phyloP scores from a whole-genome alignment of 2,113 vertebrate species.

The Suricata suricatta region DNA sequence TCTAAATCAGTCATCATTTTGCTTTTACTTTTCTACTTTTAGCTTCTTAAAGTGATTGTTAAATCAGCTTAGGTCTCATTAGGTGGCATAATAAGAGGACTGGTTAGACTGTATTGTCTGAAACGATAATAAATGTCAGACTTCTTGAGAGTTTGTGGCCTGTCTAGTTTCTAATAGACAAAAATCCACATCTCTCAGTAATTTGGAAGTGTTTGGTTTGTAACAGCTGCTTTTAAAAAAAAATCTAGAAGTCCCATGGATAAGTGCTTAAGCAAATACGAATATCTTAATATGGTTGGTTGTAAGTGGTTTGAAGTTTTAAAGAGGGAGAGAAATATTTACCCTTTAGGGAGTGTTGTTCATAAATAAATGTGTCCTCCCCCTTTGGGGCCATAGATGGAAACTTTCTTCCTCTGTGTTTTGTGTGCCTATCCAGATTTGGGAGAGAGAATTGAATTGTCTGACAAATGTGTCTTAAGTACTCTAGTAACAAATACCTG shows the following conservation, averaged over 20 bases:
- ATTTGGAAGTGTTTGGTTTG: conserved; percentile 81
- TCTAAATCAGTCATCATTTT: conserved; percentile 84
- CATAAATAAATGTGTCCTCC: conserved; percentile 75
- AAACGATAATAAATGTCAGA: conserved; percentile 86
- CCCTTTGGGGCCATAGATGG: conserved; percentile 81
- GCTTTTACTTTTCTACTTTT: conserved; percentile 87
- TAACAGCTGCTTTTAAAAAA: conserved; percentile 73
- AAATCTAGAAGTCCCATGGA: conserved; percentile 77
- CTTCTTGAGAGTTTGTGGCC: conserved; percentile 85
- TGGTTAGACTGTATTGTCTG: conserved; percentile 83
- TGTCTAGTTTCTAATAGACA: conserved; percentile 82
- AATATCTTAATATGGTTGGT: conserved; percentile 82
- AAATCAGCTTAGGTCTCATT: conserved; percentile 81
- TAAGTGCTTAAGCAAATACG: conserved; percentile 82
- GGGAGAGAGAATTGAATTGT: conserved; percentile 79
- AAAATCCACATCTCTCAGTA: conserved; percentile 82
- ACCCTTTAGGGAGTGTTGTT: conserved; percentile 81
- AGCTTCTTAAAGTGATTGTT: conserved; percentile 84
- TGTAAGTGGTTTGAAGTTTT: conserved; percentile 84
- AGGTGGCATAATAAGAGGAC: conserved; percentile 82
- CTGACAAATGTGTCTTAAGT: conserved; percentile 77
- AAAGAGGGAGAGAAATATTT: conserved; percentile 81
- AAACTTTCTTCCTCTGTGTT: conserved; percentile 82
- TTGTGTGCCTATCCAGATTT: conserved; percentile 81
- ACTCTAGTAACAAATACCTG: conserved; percentile 75